Evolutionary conservation across 1,140 invertebrate genomes (phyloP), one percentile per base, ranked within the genome.

Genomic region (Drosophila trapezifrons): DNA sequence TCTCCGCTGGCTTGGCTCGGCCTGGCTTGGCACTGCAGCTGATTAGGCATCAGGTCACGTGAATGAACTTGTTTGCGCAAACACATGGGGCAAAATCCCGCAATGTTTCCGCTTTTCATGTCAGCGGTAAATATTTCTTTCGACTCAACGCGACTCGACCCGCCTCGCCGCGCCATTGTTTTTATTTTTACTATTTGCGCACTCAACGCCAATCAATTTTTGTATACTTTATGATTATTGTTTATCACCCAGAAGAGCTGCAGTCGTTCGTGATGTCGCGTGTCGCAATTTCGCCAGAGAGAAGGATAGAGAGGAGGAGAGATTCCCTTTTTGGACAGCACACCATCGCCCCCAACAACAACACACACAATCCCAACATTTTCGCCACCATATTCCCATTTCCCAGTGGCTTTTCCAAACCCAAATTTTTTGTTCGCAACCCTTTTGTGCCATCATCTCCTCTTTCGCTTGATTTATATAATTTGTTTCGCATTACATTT

Each of bases 181-280:
- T 70, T 70, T 25, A n/a, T 46, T 49, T 25, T 22, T 46, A 69
- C 51, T 32, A 69, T 70, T 56, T 64, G 72, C 60, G 58, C 78
- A 86, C 82, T 86, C 82, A 82, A 81, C 82, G 82, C 70, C 82
- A 86, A 86, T 86, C 82, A 86, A 86, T 79, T 86, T 78, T 55
- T 49, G 74, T 78, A 76, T 72, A 80, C 59, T 87, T 87, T 87
- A 87, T 81, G 75, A 85, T 87, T 82, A 86, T 87, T 89, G 76
- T 89, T 76, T 85, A 76, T 52, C 54, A 42, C 54, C 52, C 54
- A 18, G 51, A 60, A 63, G 45, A 9, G 43, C 38, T 38, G 42
- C 52, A 55, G 46, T 52, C 60, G 62, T 59, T 78, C 54, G 59
- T 75, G 32, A 56, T 76, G 83, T 87, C 83, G 83, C 83, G 84